phyloP scores from a whole-genome alignment of 1,140 invertebrate species.

The Arion vulgaris region DNA sequence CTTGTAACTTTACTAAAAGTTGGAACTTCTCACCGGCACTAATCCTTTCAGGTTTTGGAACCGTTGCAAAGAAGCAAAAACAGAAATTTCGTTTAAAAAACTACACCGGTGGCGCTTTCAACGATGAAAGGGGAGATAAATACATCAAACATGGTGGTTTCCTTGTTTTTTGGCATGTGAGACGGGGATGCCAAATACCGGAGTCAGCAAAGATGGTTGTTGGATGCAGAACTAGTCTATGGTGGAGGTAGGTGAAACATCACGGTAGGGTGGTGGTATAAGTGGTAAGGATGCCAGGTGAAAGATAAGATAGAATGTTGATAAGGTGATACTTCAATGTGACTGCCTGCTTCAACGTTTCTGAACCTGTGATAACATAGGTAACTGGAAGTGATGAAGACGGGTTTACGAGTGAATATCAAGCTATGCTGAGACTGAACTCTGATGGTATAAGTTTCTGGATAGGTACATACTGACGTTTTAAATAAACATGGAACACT shows the following conservation, averaged over 20 bases:
- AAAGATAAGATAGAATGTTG: neutral
- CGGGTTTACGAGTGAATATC: too few relatives aligned
- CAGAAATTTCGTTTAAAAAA: neutral
- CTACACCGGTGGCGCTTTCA: neutral
- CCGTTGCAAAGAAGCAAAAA: neutral
- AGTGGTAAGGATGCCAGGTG: neutral
- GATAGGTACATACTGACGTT: too few relatives aligned
- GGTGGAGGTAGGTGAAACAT: neutral
- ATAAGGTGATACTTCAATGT: too few relatives aligned
- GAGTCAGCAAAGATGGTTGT: neutral
- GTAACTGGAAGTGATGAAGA: too few relatives aligned
- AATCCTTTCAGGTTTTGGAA: neutral
- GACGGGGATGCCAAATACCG: neutral
- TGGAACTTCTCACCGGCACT: too few relatives aligned
- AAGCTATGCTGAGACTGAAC: too few relatives aligned
- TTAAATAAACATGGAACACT: too few relatives aligned
- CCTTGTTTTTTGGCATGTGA: neutral
- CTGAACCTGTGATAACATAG: too few relatives aligned
- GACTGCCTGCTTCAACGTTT: too few relatives aligned
- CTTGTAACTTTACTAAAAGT: too few relatives aligned
- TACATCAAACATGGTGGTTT: neutral
- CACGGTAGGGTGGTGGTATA: neutral
- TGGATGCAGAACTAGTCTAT: neutral
- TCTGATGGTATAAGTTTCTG: too few relatives aligned
- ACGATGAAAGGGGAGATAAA: conserved; percentile 2